Evolutionary conservation across 1,140 invertebrate genomes (phyloP), one percentile per base, ranked within the genome.

Genomic region (Drosophila burlai): DNA sequence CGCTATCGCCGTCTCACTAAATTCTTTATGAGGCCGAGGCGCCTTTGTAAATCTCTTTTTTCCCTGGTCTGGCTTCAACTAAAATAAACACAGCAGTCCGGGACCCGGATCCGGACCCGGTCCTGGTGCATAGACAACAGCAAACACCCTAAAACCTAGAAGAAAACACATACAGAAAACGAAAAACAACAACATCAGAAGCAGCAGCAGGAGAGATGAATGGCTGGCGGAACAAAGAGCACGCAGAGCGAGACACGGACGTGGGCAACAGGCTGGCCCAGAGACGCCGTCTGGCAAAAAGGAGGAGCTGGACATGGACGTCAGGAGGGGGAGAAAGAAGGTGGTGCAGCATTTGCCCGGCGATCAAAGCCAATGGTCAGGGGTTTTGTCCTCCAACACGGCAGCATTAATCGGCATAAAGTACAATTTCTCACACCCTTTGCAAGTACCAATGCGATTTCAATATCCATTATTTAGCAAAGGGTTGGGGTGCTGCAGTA

Each of bases 401-500:
- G 49, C 26, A 60, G 58, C 66, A 81, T 81, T 81, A 82, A 81
- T 82, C 65, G 60, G 59, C 67, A 79, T 63, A 78, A 78, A 78
- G 76, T 79, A 79, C 76, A 79, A 79, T 79, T 59, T 72, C 52
- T 59, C 76, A 59, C 59, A 79, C 65, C 38, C 49, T 16, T 4
- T 40, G 13, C 11, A 26, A 62, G 34, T 34, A 45, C 40, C 76
- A 42, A 79, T 79, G 57, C 71, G 64, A 71, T 80, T 76, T 76
- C 71, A 80, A 80, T 76, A 76, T 80, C 45, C 76, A 80, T 76
- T 75, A 71, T 83, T 29, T 34, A 21, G 40, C 2, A 13, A 26
- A 46, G 18, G 43, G 46, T 18, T 36, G 55, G 42, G 64, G 26
- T 13, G 11, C 16, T 24, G 38, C 46, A 47, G 18, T n/a, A 42